Evolutionary conservation across 2,888 invertebrate genomes (phyloP).

Genomic region (Neoaliturus tenellus): DNA sequence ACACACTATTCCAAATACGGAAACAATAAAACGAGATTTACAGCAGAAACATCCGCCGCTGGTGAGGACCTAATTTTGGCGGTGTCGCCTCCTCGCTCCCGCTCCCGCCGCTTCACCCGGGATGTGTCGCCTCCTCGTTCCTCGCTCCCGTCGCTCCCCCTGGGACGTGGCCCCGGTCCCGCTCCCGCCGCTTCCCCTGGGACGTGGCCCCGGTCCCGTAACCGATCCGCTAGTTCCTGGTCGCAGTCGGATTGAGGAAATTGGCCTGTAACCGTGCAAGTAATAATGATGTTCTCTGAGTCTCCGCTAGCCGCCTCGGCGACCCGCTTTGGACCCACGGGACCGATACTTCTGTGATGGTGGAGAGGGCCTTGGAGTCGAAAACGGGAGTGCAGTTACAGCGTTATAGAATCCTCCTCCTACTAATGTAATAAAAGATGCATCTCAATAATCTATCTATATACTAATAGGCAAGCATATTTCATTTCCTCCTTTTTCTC

Average conservation of each 20-base stretch:
- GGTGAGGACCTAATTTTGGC: constrained; percentile 33
- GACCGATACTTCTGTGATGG: not conserved
- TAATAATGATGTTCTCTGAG: not conserved
- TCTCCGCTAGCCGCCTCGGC: not conserved
- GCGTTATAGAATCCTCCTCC: no score
- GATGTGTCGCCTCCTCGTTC: no score
- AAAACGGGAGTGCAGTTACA: no score
- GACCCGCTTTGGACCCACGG: not conserved
- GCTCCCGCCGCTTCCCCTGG: not conserved
- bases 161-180: no score
- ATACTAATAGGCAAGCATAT: no score
- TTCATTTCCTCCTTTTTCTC: no score
- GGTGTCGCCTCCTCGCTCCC: no score
- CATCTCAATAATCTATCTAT: no score
- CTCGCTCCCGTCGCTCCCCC: no score
- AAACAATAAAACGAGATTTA: constrained; percentile 44
- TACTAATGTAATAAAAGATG: no score
- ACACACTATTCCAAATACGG: not conserved
- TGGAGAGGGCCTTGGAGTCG: no score
- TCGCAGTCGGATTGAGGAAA: constrained; percentile 16
- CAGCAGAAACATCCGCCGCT: constrained; percentile 40
- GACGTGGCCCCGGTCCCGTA: not conserved
- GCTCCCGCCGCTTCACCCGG: no score
- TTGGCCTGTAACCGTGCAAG: constrained; percentile 11
- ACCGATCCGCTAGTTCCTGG: not conserved